Evolutionary conservation across 2,113 vertebrate genomes (phyloP), one percentile per base, ranked within the genome.

Genomic region (Dicaeum eximium): DNA sequence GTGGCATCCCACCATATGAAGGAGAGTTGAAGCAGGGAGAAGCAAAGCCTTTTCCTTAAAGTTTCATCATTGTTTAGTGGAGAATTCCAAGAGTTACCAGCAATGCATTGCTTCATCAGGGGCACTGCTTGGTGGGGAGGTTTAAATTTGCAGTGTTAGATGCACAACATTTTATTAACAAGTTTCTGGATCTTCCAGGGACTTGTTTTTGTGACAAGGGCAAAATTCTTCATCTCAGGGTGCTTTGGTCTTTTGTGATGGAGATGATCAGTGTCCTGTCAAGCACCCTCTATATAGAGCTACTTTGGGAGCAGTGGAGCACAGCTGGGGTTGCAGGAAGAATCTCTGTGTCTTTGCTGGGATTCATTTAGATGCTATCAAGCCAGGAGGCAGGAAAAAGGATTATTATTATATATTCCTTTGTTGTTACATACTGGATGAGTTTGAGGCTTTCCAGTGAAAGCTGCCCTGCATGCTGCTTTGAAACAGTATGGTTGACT

Each of bases 221-320:
- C 58, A 60, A 83, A 88, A 72, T 81, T 86, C 51, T 50, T 83
- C 65, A 80, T 79, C 33, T 89, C 47, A 42, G 23, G 3, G n/a
- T 79, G 53, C 69, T 71, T 86, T 1, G 0, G 17, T 58, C n/a
- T 44, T 89, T 57, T 74, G 17, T 58, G 54, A 48, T 45, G n/a
- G 57, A 54, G 37, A 40, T 64, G 48, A 81, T 74, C 23, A 14
- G 4, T 72, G 44, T 65, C 45, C 58, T 35, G 23, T 50, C 0
- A 0, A 87, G 40, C 30, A 40, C 28, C 24, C 11, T n/a, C 54
- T 30, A 45, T 0, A 50, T 0, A 67, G 44, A 83, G 44, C 54
- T 51, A 5, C 57, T 33, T n/a, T 31, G 47, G 51, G 54, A 80
- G 47, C 3, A 3, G n/a, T 37, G 48, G 50, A 38, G 13, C 35